Evolutionary conservation across 2,888 invertebrate genomes (phyloP).

Genomic region (Spialia ferax): DNA sequence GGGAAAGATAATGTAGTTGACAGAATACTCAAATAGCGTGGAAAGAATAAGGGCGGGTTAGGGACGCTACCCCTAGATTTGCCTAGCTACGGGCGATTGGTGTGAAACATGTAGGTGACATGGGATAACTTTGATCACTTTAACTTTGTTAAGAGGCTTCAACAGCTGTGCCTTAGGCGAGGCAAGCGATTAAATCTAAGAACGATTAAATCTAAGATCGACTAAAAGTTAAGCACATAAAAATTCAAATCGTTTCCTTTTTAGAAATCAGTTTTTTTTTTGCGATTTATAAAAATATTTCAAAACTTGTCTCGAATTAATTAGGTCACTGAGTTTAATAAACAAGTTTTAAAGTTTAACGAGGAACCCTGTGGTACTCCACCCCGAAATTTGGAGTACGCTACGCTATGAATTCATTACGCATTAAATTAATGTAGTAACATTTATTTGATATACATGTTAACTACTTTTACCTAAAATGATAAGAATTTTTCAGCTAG

Average conservation of each 20-base stretch:
- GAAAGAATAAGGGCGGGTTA: slow-evolving; percentile 28
- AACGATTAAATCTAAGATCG: too few relatives aligned
- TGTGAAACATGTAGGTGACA: neutral
- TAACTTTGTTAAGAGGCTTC: neutral
- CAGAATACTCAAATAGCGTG: slow-evolving; percentile 31
- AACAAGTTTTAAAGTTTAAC: neutral
- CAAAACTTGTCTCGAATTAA: too few relatives aligned
- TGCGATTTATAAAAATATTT: too few relatives aligned
- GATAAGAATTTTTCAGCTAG: too few relatives aligned
- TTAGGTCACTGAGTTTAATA: neutral
- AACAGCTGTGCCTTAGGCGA: neutral
- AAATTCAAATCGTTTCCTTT: neutral
- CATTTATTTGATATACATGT: too few relatives aligned
- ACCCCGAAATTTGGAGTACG: neutral
- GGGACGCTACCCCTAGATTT: slow-evolving; percentile 35
- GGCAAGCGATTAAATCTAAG: neutral
- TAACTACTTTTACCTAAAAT: neutral
- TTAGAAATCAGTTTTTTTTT: too few relatives aligned
- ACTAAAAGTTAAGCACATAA: too few relatives aligned
- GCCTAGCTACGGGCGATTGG: slow-evolving; percentile 15
- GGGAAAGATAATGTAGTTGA: slow-evolving; percentile 35
- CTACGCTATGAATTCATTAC: neutral
- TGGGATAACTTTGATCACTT: neutral
- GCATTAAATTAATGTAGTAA: too few relatives aligned
- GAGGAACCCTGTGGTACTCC: slow-evolving; percentile 1